Base-by-base conservation (phyloP, 2,888 invertebrate species). In the Metallyticus violacea region DNA sequence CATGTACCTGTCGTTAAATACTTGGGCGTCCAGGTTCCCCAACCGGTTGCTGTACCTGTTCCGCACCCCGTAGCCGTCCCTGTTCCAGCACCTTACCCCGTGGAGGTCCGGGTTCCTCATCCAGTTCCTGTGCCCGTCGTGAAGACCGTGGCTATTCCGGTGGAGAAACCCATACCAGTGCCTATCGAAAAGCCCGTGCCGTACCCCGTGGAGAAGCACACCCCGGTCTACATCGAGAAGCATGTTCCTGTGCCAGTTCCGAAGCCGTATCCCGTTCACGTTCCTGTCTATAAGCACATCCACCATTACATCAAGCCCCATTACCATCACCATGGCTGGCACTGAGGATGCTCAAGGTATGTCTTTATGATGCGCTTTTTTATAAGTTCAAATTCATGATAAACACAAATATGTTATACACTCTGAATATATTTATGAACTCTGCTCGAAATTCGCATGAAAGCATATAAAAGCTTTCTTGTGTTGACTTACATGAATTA, bases 1-100 rank as follows among this genome's bases (percentile, higher is more conserved):
- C 82, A 85, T 15, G 87, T 87, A 3, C 87, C 87, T 30, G 86
- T 87, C 6, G 86, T 87, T 83, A 87, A 84, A 78, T 86, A 87
- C 81, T 79, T 87, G n/a, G 91, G 91, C 15, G 84, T 88, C 62
- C 84, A 85, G 40, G 84, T 88, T 5, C 86, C 87, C 1, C 83
- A 86, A 80, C 87, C 88, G 0, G 81, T 85, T 25, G 86, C 87
- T 1, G 87, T 87, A 15, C 79, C 86, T 26, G 87, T 88, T 6
- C 87, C 86, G 7, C 87, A 88, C 26, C 88, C 88, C 27, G 86
- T 88, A 22, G 87, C 88, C 77, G 88, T 89, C 7, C 87, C 88
- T 25, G 87, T 88, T 29, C 87, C 87, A 7, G 86, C 87, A 7
- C 88, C 88, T n/a, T 83, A 86, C 76, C 87, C 88, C 15, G 87